Conservation (phyloP, 2,888 invertebrate genomes). For the Cenopis cana region DNA sequence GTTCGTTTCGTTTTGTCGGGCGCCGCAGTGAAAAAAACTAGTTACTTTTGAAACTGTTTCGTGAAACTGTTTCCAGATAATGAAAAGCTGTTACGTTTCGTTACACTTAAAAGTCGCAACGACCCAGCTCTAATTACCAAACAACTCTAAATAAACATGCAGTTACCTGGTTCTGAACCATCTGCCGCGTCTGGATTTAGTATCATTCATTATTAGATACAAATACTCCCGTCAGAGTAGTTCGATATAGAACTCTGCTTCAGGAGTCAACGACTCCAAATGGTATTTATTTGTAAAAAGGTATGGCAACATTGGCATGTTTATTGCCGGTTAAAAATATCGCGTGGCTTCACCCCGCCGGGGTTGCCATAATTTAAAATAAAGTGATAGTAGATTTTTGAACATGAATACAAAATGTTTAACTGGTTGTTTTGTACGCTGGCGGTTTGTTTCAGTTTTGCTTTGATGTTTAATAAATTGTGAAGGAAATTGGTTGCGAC, state of each 20-base stretch:
- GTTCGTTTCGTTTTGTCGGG: no score
- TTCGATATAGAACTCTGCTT: slow-evolving; percentile 45
- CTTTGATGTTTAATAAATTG: slow-evolving; percentile 13
- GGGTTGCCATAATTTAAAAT: slow-evolving; percentile 40
- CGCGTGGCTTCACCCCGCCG: slow-evolving; percentile 24
- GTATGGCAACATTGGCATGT: slow-evolving; percentile 53
- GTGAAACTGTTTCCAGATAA: no score
- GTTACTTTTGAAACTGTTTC: no score
- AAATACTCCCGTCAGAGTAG: slow-evolving; percentile 23
- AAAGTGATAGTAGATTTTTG: slow-evolving; percentile 36
- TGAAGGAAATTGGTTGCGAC: slow-evolving; percentile 5
- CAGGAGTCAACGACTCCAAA: slow-evolving; percentile 49
- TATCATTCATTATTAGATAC: slow-evolving; percentile 2
- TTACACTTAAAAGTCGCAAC: no score
- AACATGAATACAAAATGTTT: slow-evolving; percentile 16
- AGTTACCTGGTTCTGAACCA: slow-evolving; percentile 16
- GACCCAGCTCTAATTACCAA: no score
- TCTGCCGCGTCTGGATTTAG: slow-evolving; percentile 15
- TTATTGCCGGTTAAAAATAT: slow-evolving; percentile 50
- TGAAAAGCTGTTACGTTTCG: no score
- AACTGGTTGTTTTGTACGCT: not conserved
- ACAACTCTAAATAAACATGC: slow-evolving; percentile 22
- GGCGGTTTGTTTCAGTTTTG: not conserved
- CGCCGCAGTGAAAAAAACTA: no score
- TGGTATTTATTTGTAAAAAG: slow-evolving; percentile 51